Evolutionary conservation across 2,113 vertebrate genomes (phyloP).

Genomic region (Solenodon paradoxus): DNA sequence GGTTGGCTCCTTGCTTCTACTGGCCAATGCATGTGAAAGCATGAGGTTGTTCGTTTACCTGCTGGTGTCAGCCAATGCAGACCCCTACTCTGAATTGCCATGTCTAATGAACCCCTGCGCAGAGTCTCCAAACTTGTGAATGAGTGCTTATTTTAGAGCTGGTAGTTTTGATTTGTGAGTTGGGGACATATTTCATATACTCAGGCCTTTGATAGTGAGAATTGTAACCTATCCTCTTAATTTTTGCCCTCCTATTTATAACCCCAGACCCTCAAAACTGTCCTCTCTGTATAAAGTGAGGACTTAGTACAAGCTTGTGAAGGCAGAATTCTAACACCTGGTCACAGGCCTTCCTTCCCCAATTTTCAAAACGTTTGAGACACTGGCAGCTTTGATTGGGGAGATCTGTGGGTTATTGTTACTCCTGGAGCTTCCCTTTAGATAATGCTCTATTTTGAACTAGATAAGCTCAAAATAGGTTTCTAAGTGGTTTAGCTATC

Average conservation of each 20-base stretch:
- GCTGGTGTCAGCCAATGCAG: neutral
- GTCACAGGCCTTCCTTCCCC: neutral
- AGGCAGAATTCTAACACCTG: neutral
- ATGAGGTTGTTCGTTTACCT: neutral
- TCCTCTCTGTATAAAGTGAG: neutral
- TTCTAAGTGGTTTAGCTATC: slow-evolving; percentile 42
- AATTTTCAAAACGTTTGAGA: neutral
- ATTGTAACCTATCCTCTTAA: neutral
- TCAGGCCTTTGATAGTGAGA: neutral
- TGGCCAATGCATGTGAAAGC: neutral
- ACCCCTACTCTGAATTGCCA: neutral
- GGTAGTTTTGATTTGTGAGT: neutral
- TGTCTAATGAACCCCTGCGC: neutral
- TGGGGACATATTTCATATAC: neutral
- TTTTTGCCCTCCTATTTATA: neutral
- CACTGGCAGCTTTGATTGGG: neutral
- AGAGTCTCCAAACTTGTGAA: neutral
- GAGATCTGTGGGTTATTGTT: neutral
- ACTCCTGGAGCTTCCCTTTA: neutral
- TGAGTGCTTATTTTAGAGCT: neutral
- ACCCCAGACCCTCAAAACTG: neutral
- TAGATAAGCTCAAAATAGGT: slow-evolving; percentile 43
- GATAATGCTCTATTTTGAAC: neutral
- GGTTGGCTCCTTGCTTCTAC: neutral
- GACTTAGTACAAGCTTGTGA: neutral